Base-by-base conservation (phyloP, 2,113 vertebrate species). In the Emydura subglobosa region DNA sequence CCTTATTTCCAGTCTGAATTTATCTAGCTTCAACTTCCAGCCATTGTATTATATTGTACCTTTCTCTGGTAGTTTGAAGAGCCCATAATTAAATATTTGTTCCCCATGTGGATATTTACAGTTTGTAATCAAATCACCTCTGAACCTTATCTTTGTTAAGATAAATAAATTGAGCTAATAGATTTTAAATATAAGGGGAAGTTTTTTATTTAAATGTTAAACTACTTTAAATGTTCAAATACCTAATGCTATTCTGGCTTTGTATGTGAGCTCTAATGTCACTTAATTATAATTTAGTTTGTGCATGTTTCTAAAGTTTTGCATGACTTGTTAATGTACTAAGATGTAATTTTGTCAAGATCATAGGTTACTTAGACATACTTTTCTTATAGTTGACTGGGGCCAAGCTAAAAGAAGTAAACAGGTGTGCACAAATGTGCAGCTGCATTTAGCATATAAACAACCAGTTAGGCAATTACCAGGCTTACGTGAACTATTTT, bases 251-350 rank as follows among this genome's bases (percentile, higher is more conserved):
- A 82, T n/a, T 7, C 80, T 88, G 31, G 39, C n/a, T 79, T 78
- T 96, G 2, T 93, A 51, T 95, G 92, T 74, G 94, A 53, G 14
- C 44, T 68, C 34, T 96, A 96, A 92, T 29, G 94, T 89, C 44
- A 92, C 59, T 94, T 87, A 96, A 16, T 24, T 90, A 78, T 76
- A 91, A 55, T 82, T 81, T 6, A 78, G 25, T 93, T 87, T 76
- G n/a, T 55, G 94, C 93, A 96, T 89, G 7, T 92, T 88, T 84
- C 83, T 82, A 90, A 80, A 89, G 50, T 96, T 96, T 93, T 97
- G 87, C 95, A 93, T 96, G 93, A 88, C 22, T 94, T 21, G 65
- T 72, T 82, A 42, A 93, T 93, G 85, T 85, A 88, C 24, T 7
- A 59, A 74, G 50, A 65, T 21, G 44, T 50, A 86, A 57, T 42